Conservation (phyloP, 2,797 vertebrate species). For the Pangasius djambal region DNA sequence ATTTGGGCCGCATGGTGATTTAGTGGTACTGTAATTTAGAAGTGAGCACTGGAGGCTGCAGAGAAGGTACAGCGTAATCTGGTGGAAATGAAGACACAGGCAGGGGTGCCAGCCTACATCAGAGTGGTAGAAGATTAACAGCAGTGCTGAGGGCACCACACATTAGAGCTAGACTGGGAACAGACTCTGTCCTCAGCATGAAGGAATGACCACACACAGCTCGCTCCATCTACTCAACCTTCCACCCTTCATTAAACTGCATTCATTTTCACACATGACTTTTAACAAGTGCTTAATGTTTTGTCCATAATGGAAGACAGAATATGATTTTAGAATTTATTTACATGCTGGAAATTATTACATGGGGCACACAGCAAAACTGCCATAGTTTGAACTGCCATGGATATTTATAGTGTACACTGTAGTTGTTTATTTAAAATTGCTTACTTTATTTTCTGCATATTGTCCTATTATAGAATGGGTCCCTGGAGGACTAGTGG, state of each 20-base stretch:
- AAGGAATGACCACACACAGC: slow-evolving; percentile 42
- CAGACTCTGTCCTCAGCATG: slow-evolving; percentile 47
- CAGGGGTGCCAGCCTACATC: slow-evolving; percentile 39
- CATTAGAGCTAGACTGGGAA: slow-evolving; percentile 45
- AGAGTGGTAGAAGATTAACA: slow-evolving; percentile 72
- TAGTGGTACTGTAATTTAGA: slow-evolving; percentile 20
- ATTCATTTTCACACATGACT: slow-evolving; percentile 1
- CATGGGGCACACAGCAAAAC: not conserved
- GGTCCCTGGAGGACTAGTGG: too few species aligned
- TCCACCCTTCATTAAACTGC: slow-evolving; percentile 34
- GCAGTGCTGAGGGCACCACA: slow-evolving; percentile 65
- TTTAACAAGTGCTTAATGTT: slow-evolving; percentile 6
- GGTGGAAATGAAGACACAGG: slow-evolving; percentile 29
- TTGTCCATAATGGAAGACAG: not conserved
- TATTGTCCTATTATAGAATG: not conserved
- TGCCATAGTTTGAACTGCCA: not conserved
- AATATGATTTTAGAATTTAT: not conserved
- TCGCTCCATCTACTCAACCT: slow-evolving; percentile 23
- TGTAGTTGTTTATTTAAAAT: not conserved
- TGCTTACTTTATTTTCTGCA: not conserved
- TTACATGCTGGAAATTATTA: slow-evolving; percentile 1
- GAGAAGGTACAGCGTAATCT: slow-evolving; percentile 31
- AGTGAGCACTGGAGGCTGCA: slow-evolving; percentile 17
- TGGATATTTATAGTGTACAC: not conserved
- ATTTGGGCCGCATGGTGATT: slow-evolving; percentile 13